Base-by-base conservation (phyloP, 2,888 invertebrate species). In the Sphinx pinastri region DNA sequence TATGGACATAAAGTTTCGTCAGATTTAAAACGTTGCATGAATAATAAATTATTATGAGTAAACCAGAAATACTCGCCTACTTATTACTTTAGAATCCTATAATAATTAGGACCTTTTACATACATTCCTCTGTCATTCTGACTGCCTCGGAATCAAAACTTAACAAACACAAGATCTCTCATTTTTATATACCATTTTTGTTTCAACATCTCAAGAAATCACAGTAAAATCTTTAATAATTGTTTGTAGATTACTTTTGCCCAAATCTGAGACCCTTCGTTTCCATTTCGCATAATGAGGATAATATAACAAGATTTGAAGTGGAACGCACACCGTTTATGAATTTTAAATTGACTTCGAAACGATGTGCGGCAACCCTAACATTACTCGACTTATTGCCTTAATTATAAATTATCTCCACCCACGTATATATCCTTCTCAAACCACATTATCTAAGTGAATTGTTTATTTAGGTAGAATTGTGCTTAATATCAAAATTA, bases 401-500 rank as follows among this genome's bases (percentile, higher is more conserved):
- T 77, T 77, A 75, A 75, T 75, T 75, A 77, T 74, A 77, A 75
- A 75, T 73, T 70, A 74, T 74, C 72, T 73, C 71, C 67, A 67
- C 69, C 70, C 67, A 66, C 70, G 59, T 58, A 68, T 70, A 72
- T 71, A 73, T 73, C 71, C 69, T 70, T 38, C 31, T 49, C 0
- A 55, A 71, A 70, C 49, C 69, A 71, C 68, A 68, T 70, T 68
- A 68, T 63, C 70, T 66, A 63, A 19, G 63, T 55, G 59, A 67
- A 57, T 69, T 60, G 60, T 60, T 31, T 52, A 59, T 52, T 6
- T 49, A 58, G 11, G 31, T 49, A 31, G 59, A 59, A 54, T 38
- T 52, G 55, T 54, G 47, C n/a, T 38, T 54, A 38, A 55, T 45
- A 55, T 57, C 13, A 57, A 38, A 16, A 54, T 57, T n/a, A 31